These are phyloP conservation scores for Campylomormyrus numenius DNA, from an alignment of 2,113 vertebrate genomes.

Conservation along the genomic window DNA sequence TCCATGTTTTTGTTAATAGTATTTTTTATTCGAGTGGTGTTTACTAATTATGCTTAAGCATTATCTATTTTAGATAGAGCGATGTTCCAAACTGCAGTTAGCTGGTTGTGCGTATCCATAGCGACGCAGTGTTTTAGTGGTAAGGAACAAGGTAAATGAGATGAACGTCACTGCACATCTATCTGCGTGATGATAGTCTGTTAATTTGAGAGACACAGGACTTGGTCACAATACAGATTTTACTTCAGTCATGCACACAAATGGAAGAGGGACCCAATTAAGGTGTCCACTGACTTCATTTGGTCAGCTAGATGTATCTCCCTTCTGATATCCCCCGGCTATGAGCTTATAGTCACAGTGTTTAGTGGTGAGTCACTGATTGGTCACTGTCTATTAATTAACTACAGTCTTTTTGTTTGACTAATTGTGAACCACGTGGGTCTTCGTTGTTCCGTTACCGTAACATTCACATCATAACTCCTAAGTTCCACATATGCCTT, in stretches of 20 bases:
- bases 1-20: not conserved
- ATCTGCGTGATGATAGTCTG: not conserved
- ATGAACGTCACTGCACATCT: not conserved
- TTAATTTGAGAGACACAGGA: not conserved
- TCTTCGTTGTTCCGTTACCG: not conserved
- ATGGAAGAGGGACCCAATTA: not conserved
- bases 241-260: not conserved
- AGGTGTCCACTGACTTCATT: not conserved
- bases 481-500: not conserved
- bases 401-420: not conserved
- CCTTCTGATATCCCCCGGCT: not conserved
- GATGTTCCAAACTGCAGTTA: not conserved
- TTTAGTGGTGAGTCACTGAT: not conserved
- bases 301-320: not conserved
- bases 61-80: not conserved
- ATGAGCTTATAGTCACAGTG: not conserved
- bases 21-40: not conserved
- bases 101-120: not conserved
- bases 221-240: not conserved
- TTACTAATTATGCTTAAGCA: not conserved
- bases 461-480: not conserved
- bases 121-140: not conserved
- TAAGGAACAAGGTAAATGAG: not conserved
- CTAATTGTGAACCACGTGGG: not conserved
- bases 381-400: not conserved